These are phyloP conservation scores for Ephialtes manifestator DNA, from an alignment of 2,888 invertebrate genomes.

Conservation along the genomic window DNA sequence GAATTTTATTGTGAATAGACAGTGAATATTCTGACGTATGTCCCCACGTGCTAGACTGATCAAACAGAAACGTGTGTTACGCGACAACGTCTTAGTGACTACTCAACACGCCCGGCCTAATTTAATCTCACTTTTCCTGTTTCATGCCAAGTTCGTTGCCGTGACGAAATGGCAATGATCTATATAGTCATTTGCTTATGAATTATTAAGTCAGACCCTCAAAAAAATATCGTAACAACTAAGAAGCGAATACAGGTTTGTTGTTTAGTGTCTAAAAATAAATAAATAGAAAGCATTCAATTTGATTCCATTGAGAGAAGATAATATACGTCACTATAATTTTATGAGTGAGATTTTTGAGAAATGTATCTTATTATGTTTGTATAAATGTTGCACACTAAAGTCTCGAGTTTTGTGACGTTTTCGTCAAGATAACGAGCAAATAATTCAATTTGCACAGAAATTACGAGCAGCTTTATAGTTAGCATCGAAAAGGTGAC, in stretches of 20 bases:
- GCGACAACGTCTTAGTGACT: conserved; percentile 31
- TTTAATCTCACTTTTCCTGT: conserved; percentile 42
- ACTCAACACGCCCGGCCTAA: conserved; percentile 20
- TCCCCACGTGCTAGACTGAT: conserved; percentile 36
- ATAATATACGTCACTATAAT: not conserved
- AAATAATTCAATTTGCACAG: conserved; percentile 12
- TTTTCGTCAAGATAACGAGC: conserved; percentile 18
- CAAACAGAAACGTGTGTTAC: conserved; percentile 13
- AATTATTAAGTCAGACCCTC: not conserved
- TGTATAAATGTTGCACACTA: not conserved
- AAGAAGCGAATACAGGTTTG: not conserved
- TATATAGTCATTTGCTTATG: not conserved
- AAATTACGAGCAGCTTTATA: conserved; percentile 11
- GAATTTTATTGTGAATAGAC: conserved; percentile 12
- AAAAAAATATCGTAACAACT: not conserved
- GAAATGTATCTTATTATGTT: not conserved
- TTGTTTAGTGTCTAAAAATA: not conserved
- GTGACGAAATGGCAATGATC: not conserved
- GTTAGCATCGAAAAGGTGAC: conserved; percentile 42
- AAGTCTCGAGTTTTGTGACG: not conserved
- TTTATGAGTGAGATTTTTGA: not conserved
- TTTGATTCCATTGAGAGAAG: not conserved
- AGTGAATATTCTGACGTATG: conserved; percentile 19
- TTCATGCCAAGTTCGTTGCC: conserved; percentile 53
- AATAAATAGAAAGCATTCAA: not conserved